These are phyloP conservation scores for Leucophenga maculata DNA, from an alignment of 2,888 invertebrate species.

Conservation along the genomic window DNA sequence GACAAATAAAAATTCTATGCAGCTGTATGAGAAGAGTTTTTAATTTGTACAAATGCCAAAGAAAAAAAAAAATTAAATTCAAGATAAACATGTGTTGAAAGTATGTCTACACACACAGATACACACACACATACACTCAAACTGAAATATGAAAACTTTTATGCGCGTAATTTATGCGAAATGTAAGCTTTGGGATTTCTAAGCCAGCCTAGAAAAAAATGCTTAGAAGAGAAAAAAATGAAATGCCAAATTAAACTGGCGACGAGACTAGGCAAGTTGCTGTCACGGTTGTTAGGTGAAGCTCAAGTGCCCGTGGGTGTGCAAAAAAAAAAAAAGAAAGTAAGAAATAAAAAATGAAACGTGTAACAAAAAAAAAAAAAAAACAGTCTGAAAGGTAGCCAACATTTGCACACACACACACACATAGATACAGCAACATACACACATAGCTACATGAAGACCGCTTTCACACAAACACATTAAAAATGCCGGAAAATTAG, in stretches of 20 bases:
- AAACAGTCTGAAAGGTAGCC: neutral
- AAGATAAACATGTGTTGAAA: neutral
- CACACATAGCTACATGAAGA: neutral
- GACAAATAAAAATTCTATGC: constrained; percentile 14
- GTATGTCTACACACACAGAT: neutral
- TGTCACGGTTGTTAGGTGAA: constrained; percentile 1
- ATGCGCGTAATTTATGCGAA: constrained; percentile 62
- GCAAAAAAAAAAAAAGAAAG: neutral
- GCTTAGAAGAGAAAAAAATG: constrained; percentile 29
- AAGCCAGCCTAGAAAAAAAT: constrained; percentile 4
- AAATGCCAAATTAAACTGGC: constrained; percentile 21
- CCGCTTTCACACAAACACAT: constrained; percentile 32
- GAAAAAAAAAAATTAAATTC: neutral
- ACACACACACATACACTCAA: too few relatives aligned
- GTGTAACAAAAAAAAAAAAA: neutral
- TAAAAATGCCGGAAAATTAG: constrained; percentile 59
- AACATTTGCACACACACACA: neutral
- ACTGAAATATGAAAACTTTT: constrained; percentile 44
- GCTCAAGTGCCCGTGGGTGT: constrained; percentile 20
- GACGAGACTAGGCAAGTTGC: neutral
- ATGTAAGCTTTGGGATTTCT: constrained; percentile 60
- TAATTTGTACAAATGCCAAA: constrained; percentile 60
- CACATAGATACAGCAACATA: neutral
- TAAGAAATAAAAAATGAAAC: neutral
- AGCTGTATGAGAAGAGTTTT: constrained; percentile 59